These are phyloP conservation scores for Epinotia nisella DNA, from an alignment of 2,888 invertebrate genomes.

Conservation along the genomic window DNA sequence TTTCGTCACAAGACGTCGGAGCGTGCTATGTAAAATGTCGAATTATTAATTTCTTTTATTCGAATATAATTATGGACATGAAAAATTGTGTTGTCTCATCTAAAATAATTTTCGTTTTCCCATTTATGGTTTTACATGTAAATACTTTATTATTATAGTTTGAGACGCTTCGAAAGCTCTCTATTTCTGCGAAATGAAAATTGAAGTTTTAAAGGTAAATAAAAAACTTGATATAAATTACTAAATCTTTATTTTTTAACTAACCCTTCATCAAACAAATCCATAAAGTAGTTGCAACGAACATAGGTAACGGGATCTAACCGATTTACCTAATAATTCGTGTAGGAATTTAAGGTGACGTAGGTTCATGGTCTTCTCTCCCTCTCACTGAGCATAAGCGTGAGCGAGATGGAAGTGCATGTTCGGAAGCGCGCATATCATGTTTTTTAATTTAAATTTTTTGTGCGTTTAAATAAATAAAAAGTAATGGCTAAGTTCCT, in stretches of 20 bases:
- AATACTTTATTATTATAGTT: constrained; percentile 35
- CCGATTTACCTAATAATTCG: too few relatives aligned
- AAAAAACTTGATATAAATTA: constrained; percentile 22
- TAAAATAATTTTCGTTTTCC: constrained; percentile 6
- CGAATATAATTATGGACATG: not conserved
- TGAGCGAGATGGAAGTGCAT: too few relatives aligned
- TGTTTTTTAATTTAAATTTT: too few relatives aligned
- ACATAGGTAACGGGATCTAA: too few relatives aligned
- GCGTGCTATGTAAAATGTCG: constrained; percentile 5
- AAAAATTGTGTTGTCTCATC: constrained; percentile 19
- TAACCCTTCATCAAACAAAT: not conserved
- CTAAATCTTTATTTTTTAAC: constrained; percentile 1
- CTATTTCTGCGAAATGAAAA: constrained; percentile 44
- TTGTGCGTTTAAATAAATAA: too few relatives aligned
- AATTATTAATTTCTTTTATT: constrained; percentile 11
- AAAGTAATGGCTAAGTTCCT: too few relatives aligned
- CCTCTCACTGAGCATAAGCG: too few relatives aligned
- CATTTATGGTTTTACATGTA: constrained; percentile 16
- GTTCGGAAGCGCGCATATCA: too few relatives aligned
- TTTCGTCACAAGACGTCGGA: constrained; percentile 26
- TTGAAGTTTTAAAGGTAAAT: constrained; percentile 32
- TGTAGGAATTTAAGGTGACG: too few relatives aligned
- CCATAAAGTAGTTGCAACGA: not conserved
- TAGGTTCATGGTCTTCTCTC: too few relatives aligned
- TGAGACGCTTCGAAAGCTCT: constrained; percentile 52